Conservation (phyloP, 2,888 invertebrate species). For the Xylocampa areola region DNA sequence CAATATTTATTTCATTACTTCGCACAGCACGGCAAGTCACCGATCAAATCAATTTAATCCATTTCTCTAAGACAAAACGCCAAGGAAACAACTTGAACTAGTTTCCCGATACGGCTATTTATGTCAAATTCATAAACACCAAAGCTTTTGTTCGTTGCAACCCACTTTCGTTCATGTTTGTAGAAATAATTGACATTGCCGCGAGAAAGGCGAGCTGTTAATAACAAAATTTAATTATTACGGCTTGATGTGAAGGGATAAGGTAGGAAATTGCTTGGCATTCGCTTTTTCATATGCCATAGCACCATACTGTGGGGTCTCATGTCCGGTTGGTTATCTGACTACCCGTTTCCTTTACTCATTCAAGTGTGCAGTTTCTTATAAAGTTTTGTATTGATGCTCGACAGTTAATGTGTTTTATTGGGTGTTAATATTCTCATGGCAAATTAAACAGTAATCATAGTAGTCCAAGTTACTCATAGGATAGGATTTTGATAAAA, state of each 20-base stretch:
- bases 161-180: conserved; percentile 76
- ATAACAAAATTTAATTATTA: conserved; percentile 56
- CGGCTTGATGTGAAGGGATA: conserved; percentile 46
- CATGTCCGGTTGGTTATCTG: conserved; percentile 62
- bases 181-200: conserved; percentile 76
- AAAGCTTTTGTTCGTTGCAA: conserved; percentile 66
- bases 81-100: conserved; percentile 48
- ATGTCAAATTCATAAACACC: conserved; percentile 58
- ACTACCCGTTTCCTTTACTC: conserved; percentile 63
- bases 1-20: conserved; percentile 10
- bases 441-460: background rate
- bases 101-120: conserved; percentile 51
- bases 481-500: too few relatives aligned
- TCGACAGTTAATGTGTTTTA: background rate
- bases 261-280: conserved; percentile 56
- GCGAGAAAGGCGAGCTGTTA: conserved; percentile 74
- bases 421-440: background rate
- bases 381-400: conserved; percentile 8
- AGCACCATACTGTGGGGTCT: conserved; percentile 49
- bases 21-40: background rate
- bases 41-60: conserved; percentile 30
- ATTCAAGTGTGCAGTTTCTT: conserved; percentile 56
- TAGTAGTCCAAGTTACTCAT: too few relatives aligned
- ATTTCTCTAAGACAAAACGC: conserved; percentile 32
- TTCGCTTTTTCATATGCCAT: conserved; percentile 40